These are phyloP conservation scores for Sinonovacula constricta DNA, from an alignment of 1,140 invertebrate species.

Conservation along the genomic window DNA sequence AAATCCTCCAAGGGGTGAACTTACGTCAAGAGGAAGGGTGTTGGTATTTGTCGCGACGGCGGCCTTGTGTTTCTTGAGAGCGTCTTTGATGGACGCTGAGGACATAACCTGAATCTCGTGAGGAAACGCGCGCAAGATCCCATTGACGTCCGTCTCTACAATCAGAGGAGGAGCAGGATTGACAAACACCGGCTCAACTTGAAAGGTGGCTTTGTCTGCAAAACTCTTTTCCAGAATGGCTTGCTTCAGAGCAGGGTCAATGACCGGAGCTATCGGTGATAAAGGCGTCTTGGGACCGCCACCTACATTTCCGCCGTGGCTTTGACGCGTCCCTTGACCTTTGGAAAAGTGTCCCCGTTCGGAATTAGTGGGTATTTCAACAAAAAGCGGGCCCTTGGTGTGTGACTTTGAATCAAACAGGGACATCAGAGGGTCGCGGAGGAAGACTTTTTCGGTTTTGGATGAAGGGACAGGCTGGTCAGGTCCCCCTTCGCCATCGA, in stretches of 20 bases:
- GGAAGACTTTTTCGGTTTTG: neutral
- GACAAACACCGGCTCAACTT: constrained; percentile 20
- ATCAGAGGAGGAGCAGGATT: constrained; percentile 30
- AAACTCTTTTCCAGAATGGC: neutral
- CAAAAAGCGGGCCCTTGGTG: neutral
- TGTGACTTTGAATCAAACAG: neutral
- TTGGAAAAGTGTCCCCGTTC: neutral
- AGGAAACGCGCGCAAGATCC: constrained; percentile 19
- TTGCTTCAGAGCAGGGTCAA: neutral
- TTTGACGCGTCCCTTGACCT: too few species aligned
- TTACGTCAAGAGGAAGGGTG: neutral
- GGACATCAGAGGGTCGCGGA: neutral
- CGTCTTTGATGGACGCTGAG: constrained; percentile 20
- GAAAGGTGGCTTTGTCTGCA: neutral
- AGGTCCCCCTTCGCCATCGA: constrained; percentile 27
- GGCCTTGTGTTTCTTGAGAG: constrained; percentile 9
- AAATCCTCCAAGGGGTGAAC: neutral
- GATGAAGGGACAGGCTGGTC: neutral
- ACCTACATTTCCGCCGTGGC: neutral
- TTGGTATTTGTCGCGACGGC: neutral
- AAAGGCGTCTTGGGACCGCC: too few species aligned
- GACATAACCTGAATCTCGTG: constrained; percentile 34
- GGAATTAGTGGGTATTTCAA: neutral
- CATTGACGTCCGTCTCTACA: constrained; percentile 17
- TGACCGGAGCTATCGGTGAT: neutral